These are phyloP conservation scores for Rhyacichthys aspro DNA, from an alignment of 2,797 vertebrate genomes.

Conservation along the genomic window DNA sequence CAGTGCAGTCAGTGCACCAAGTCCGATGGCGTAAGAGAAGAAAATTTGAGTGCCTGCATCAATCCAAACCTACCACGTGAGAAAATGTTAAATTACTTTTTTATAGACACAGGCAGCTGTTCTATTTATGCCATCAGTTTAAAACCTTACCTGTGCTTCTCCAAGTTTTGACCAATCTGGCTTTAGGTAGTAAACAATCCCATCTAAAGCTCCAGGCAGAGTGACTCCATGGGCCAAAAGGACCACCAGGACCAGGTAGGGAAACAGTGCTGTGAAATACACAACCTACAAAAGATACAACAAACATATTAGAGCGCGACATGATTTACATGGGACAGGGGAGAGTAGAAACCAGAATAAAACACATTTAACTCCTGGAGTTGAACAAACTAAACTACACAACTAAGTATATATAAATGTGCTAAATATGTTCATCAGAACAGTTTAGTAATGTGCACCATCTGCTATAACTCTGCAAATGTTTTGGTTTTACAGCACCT, in stretches of 20 bases:
- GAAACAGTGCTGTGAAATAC: constrained; percentile 87
- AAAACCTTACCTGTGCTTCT: constrained; percentile 81
- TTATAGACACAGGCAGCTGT: no score
- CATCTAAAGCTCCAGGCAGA: constrained; percentile 83
- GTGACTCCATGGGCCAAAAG: constrained; percentile 84
- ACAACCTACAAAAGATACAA: constrained; percentile 77
- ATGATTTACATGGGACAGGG: constrained; percentile 15
- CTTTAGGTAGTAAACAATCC: constrained; percentile 87
- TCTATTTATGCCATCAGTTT: no score
- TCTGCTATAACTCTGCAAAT: constrained; percentile 46
- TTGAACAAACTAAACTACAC: constrained; percentile 43
- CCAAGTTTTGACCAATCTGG: constrained; percentile 87
- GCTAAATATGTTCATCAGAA: constrained; percentile 26
- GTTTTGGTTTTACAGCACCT: constrained; percentile 43
- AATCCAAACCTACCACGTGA: constrained; percentile 81
- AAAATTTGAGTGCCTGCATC: constrained; percentile 88
- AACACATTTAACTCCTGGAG: constrained; percentile 37
- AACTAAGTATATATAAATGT: constrained; percentile 11
- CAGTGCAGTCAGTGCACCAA: constrained; percentile 84
- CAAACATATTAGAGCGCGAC: constrained; percentile 13
- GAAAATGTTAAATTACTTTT: constrained; percentile 13
- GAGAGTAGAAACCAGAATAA: neutral
- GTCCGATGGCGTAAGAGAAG: constrained; percentile 87
- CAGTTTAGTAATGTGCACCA: constrained; percentile 49
- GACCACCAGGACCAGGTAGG: constrained; percentile 84